These are phyloP conservation scores for Melanotaenia parkinsoni DNA, from an alignment of 2,797 vertebrate genomes.

Conservation along the genomic window DNA sequence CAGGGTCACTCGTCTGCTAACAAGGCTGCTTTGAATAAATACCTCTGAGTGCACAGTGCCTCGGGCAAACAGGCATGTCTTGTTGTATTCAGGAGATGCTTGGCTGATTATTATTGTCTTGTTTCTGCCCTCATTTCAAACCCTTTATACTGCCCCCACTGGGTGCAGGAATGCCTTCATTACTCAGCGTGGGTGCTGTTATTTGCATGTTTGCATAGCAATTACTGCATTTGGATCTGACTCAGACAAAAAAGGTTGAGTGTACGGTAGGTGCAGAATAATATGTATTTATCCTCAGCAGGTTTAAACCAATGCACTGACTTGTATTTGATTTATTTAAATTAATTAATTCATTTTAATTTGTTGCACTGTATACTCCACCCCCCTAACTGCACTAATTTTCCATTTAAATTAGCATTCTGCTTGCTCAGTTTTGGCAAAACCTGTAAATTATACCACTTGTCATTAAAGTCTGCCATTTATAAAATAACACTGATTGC, in stretches of 20 bases:
- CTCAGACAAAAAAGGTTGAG: conserved; percentile 47
- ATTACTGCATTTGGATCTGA: conserved; percentile 68
- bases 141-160: conserved; percentile 35
- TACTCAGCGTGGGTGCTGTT: conserved; percentile 65
- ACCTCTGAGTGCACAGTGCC: conserved; percentile 37
- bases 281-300: conserved; percentile 37
- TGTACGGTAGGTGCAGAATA: conserved; percentile 38
- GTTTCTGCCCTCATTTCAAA: conserved; percentile 59
- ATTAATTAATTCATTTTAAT: conserved; percentile 42
- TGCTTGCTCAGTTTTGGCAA: conserved; percentile 24
- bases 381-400: conserved; percentile 8
- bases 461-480: conserved; percentile 71
- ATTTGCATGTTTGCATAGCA: conserved; percentile 44
- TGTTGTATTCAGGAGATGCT: conserved; percentile 42
- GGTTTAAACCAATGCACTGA: conserved; percentile 7
- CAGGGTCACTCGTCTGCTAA: conserved; percentile 47
- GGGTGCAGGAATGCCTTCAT: conserved; percentile 58
- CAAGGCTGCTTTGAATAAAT: conserved; percentile 43
- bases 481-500: conserved; percentile 70
- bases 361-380: conserved; percentile 4
- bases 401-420: conserved; percentile 28
- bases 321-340: conserved; percentile 36
- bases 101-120: conserved; percentile 67
- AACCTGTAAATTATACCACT: conserved; percentile 54
- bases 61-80: conserved; percentile 43